These are phyloP conservation scores for Papilio dardanus DNA, from an alignment of 1,140 invertebrate species.

Conservation along the genomic window DNA sequence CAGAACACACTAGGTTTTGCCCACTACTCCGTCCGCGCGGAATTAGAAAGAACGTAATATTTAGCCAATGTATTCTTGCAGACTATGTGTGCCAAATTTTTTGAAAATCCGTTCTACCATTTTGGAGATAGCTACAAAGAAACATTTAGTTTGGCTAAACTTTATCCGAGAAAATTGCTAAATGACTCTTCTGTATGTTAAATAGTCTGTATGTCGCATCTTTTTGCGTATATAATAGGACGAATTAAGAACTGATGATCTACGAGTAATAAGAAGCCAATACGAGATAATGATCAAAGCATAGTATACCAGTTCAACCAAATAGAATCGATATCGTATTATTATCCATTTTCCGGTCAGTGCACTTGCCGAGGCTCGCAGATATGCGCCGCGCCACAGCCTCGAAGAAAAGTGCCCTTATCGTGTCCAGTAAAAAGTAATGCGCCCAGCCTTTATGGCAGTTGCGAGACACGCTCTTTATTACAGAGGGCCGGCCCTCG, in stretches of 20 bases:
- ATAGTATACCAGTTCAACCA: background rate
- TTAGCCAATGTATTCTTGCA: too few relatives aligned
- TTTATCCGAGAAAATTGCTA: too few relatives aligned
- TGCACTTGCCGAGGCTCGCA: constrained; percentile 46
- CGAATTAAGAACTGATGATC: background rate
- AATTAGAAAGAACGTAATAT: too few relatives aligned
- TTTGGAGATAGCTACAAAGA: too few relatives aligned
- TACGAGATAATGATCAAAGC: constrained; percentile 1
- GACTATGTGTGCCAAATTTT: too few relatives aligned
- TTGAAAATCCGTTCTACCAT: too few relatives aligned
- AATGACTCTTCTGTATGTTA: too few relatives aligned
- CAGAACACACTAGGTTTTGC: too few relatives aligned
- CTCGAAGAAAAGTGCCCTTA: constrained; percentile 65
- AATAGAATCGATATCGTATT: constrained; percentile 48
- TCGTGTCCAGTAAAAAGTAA: constrained; percentile 79
- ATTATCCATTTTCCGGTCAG: constrained; percentile 70
- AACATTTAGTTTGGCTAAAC: too few relatives aligned
- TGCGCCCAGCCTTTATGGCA: constrained; percentile 79
- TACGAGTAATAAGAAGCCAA: background rate
- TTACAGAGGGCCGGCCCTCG: constrained; percentile 62
- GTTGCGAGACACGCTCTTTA: constrained; percentile 80
- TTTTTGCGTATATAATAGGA: background rate
- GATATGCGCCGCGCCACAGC: constrained; percentile 55
- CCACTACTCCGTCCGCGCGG: too few relatives aligned
- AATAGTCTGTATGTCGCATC: background rate